A percentile compares a stretch with the other conserved stretches of the same genome.
Conservation (phyloP, 2,113 vertebrate species). For the Pandion haliaetus region DNA sequence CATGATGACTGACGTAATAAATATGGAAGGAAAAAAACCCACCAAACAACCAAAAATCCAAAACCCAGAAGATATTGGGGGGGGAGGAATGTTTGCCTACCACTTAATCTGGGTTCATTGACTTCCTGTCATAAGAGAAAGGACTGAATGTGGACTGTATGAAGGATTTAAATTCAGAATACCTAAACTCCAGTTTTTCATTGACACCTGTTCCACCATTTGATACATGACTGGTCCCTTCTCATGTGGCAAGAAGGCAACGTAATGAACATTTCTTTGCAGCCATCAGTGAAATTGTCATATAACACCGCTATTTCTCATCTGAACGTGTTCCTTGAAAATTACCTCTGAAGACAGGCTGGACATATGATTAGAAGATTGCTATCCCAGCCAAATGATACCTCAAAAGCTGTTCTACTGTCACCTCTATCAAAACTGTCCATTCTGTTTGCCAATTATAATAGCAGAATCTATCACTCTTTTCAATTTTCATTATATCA, state of each 20-base stretch:
- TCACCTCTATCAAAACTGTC: neutral
- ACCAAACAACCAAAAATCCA: neutral
- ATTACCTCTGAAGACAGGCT: conserved; percentile 14
- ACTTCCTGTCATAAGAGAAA: neutral
- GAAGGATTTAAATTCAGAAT: neutral
- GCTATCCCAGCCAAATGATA: conserved; percentile 2
- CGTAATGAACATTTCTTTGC: neutral
- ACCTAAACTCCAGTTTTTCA: neutral
- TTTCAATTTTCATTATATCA: conserved; percentile 30
- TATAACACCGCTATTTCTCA: neutral
- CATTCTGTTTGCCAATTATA: conserved; percentile 20
- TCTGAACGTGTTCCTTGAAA: neutral
- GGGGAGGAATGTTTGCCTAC: neutral
- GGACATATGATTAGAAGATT: conserved; percentile 35
- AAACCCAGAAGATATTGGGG: neutral
- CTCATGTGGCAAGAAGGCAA: neutral
- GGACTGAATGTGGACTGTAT: neutral
- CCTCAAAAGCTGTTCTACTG: neutral
- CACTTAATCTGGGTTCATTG: neutral
- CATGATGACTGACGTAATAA: neutral
- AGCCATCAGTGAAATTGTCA: conserved; percentile 8
- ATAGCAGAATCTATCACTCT: neutral
- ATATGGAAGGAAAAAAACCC: neutral
- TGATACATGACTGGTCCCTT: neutral
- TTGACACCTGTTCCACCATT: neutral